Base-by-base conservation (phyloP, 2,797 vertebrate genomes). In the Manis javanica region DNA sequence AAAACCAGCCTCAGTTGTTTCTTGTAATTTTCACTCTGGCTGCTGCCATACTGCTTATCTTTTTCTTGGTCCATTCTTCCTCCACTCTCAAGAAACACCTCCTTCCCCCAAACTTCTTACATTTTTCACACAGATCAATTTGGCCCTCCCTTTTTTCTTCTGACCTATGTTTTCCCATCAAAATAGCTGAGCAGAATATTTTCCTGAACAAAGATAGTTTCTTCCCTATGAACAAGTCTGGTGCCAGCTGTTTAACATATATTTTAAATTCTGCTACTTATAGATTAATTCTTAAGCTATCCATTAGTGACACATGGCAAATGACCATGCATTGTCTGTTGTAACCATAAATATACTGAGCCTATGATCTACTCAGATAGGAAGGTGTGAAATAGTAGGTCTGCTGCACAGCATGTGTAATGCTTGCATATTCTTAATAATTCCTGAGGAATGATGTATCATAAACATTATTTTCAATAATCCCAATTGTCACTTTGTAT, bases 381-480 rank as follows among this genome's bases (percentile, higher is more conserved):
- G 19, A 75, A 75, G 37, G 10, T 15, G 7, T 88, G 57, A 59
- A 66, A 53, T 21, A 64, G 34, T 72, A 29, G 64, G 13, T 64
- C 34, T 42, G 55, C 24, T 21, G 26, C 5, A 39, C 2, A n/a
- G 23, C n/a, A 31, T 66, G 26, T 75, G 7, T 12, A 29, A 29
- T 29, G 9, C 31, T 81, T 61, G 21, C 21, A 42, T 81, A 39
- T 49, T 85, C 64, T 61, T 87, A 29, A 15, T 82, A 37, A 87
- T n/a, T 79, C 2, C 26, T 63, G 57, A 64, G 31, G 18, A 72
- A 64, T 74, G 37, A 31, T 13, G 0, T 82, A 34, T 34, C 59
- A 51, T 31, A 24, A 83, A 59, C 49, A 64, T 91, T 79, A 19
- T 63, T 95, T 95, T 66, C 81, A 19, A 74, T 68, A 91, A 66